Percentiles rank a stretch among this genome's conserved stretches.
These are phyloP conservation scores for Leptestheria dahalacensis DNA, from an alignment of 1,140 invertebrate genomes.

Conservation along the genomic window DNA sequence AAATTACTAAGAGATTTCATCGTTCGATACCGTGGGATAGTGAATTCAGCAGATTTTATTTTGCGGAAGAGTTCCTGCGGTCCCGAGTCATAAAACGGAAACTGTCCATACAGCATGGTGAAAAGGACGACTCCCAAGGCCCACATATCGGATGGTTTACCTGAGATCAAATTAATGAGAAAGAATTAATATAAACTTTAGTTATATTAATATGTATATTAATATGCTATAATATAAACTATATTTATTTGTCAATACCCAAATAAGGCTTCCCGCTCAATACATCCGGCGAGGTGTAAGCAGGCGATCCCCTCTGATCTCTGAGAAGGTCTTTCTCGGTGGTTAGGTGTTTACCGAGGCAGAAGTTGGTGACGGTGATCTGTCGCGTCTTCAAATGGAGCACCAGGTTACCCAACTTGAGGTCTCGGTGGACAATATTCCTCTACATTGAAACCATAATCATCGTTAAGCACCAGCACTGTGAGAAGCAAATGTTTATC, in stretches of 20 bases:
- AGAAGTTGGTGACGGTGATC: slow-evolving; percentile 66
- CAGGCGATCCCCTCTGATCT: slow-evolving; percentile 67
- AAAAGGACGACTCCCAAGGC: slow-evolving; percentile 65
- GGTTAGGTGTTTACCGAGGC: slow-evolving; percentile 58
- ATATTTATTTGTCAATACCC: too few relatives aligned
- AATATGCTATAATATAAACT: too few relatives aligned
- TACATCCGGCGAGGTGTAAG: slow-evolving; percentile 72
- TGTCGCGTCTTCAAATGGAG: slow-evolving; percentile 50
- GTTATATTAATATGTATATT: not conserved
- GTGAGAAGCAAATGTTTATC: slow-evolving; percentile 11
- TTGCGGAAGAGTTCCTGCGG: slow-evolving; percentile 63
- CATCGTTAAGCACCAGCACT: slow-evolving; percentile 12
- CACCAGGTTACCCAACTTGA: slow-evolving; percentile 67
- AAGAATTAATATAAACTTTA: not conserved
- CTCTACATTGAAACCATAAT: slow-evolving; percentile 36
- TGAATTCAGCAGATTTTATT: slow-evolving; percentile 51
- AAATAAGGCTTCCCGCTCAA: slow-evolving; percentile 54
- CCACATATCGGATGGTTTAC: slow-evolving; percentile 76
- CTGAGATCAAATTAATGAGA: slow-evolving; percentile 30
- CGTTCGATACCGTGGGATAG: slow-evolving; percentile 45
- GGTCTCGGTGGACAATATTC: slow-evolving; percentile 67
- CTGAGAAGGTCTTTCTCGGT: slow-evolving; percentile 55
- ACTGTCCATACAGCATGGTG: slow-evolving; percentile 75
- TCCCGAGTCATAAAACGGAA: slow-evolving; percentile 66
- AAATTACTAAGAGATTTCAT: too few relatives aligned